Base-by-base conservation (phyloP, 92 coral and sea anemone species). In the Porites cylindrica region DNA sequence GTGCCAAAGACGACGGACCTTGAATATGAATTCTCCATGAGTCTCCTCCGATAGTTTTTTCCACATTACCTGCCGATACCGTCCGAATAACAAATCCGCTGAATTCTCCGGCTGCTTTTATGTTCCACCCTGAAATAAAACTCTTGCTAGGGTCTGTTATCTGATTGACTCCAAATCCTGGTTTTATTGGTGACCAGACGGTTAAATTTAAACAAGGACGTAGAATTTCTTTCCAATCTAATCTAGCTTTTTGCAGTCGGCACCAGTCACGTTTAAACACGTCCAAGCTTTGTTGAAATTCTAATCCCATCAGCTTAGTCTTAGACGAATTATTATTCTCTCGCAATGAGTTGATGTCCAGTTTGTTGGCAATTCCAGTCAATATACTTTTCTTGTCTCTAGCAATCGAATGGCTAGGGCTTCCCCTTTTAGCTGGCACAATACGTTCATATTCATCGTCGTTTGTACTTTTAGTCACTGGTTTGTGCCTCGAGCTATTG, bases 11-110 rank as follows among this genome's bases (percentile, higher is more conserved):
- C 38, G 98, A 88, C 10, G 88, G 90, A 7, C 98, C 97, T 7
- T 84, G 84, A 23, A 94, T 59, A 69, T 89, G 96, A 12, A 96
- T 84, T 50, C 98, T 91, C 98, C 98, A 96, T 7, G 98, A 85
- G 72, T 96, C 98, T 20, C 98, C 98, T 7, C 98, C 98, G 38
- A 84, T 75, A 51, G 84, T 74, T 76, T 94, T 96, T 52, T 53
- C 60, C 24, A 65, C 79, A 77, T 92, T 88, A 67, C 66, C 64
- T 7, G 81, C 72, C 29, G 97, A 84, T 6, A 88, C 89, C 12
- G 97, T 76, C 66, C 86, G 97, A 23, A 96, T 94, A 67, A 88
- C 52, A 82, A 96, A 94, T 68, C 93, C 90, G 80, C 97, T 94
- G 20, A 91, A 94, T 50, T 93, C 92, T 0, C 98, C 98, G 0